Evolutionary conservation across 2,888 invertebrate species (phyloP).

Genomic region (Eupsilia transversa): DNA sequence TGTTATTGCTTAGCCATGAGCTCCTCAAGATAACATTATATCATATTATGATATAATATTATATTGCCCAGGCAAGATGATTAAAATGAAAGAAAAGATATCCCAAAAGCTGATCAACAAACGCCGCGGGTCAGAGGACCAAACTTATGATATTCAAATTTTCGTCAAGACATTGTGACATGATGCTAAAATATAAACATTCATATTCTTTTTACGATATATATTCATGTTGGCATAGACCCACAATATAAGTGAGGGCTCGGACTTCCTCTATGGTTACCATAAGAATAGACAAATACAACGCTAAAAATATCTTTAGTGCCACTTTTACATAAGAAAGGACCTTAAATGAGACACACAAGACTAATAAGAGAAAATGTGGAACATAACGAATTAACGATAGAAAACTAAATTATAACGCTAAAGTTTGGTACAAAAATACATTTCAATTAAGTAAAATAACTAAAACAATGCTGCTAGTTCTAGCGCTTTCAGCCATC

Average conservation of each 20-base stretch:
- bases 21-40: too few relatives aligned
- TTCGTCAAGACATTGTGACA: slow-evolving; percentile 4
- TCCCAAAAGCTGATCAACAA: not conserved
- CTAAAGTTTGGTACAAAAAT: not conserved
- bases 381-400: too few relatives aligned
- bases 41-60: too few relatives aligned
- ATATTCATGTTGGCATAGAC: slow-evolving; percentile 30
- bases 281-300: slow-evolving; percentile 2
- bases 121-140: slow-evolving; percentile 1
- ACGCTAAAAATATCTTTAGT: not conserved
- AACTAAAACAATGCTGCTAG: not conserved
- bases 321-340: too few relatives aligned
- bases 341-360: too few relatives aligned
- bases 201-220: slow-evolving; percentile 32
- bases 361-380: not conserved
- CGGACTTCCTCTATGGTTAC: not conserved
- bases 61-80: slow-evolving; percentile 3
- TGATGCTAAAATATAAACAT: slow-evolving; percentile 25
- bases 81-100: slow-evolving; percentile 10
- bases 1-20: too few relatives aligned
- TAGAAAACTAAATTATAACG: not conserved
- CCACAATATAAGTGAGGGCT: not conserved
- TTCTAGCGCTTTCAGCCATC: not conserved
- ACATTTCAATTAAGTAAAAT: not conserved
- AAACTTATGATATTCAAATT: slow-evolving; percentile 30